A percentile compares a stretch with the other conserved stretches of the same genome.
phyloP scores from a whole-genome alignment of 2,888 invertebrate genomes.

The Bembecia ichneumoniformis region DNA sequence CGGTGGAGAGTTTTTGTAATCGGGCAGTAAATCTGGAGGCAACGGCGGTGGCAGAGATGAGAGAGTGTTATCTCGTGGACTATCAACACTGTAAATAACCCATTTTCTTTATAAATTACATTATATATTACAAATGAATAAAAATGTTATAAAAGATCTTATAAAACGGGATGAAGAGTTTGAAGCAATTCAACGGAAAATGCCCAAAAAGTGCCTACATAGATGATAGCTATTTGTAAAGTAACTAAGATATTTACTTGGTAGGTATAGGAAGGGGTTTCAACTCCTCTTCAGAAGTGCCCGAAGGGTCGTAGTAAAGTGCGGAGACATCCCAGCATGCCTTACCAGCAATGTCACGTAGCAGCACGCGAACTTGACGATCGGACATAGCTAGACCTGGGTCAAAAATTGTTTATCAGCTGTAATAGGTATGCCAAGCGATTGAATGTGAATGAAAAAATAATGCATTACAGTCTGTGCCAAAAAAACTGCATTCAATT shows the following conservation, averaged over 20 bases:
- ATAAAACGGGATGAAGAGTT: too few relatives aligned
- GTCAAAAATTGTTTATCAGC: constrained; percentile 13
- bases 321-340: constrained; percentile 97
- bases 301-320: constrained; percentile 82
- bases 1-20: constrained; percentile 84
- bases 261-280: constrained; percentile 40
- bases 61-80: constrained; percentile 59
- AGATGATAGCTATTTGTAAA: too few relatives aligned
- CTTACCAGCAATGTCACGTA: constrained; percentile 94
- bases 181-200: too few relatives aligned
- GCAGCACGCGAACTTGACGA: constrained; percentile 86
- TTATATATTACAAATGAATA: not conserved
- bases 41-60: constrained; percentile 74
- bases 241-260: constrained; percentile 18
- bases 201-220: too few relatives aligned
- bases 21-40: constrained; percentile 83
- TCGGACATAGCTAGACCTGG: constrained; percentile 83
- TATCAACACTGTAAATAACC: constrained; percentile 32
- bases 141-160: too few relatives aligned
- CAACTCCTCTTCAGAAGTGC: constrained; percentile 29
- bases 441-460: too few relatives aligned
- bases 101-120: not conserved
- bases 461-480: too few relatives aligned
- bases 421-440: too few relatives aligned
- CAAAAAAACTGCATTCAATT: too few relatives aligned